Conservation (phyloP, 2,888 invertebrate genomes). For the Pyrrhosoma nymphula region DNA sequence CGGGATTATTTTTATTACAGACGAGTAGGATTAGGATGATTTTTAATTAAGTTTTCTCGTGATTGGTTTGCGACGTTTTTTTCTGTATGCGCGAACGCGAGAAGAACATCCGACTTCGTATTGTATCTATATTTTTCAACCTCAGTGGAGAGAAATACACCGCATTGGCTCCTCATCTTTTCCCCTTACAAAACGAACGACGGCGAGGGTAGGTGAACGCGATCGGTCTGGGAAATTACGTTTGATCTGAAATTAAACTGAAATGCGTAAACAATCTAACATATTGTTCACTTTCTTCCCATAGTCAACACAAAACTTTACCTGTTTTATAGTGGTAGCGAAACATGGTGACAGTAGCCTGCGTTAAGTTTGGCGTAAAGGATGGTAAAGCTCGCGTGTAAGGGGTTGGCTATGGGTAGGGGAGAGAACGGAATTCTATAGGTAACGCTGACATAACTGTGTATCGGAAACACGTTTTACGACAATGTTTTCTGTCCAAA, state of each 20-base stretch:
- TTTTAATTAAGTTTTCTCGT: not conserved
- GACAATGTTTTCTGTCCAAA: no score
- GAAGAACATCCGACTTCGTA: not conserved
- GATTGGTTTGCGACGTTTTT: not conserved
- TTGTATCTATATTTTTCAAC: not conserved
- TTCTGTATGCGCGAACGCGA: not conserved
- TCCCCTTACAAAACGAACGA: not conserved
- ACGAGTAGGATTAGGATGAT: no score
- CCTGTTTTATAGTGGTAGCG: no score
- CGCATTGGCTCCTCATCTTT: not conserved
- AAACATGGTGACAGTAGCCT: no score
- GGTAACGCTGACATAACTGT: no score
- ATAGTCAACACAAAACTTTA: not conserved
- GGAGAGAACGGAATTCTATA: no score
- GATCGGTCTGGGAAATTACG: not conserved
- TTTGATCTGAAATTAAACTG: constrained; percentile 16
- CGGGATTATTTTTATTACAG: no score
- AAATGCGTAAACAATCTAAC: not conserved
- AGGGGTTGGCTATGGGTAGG: no score
- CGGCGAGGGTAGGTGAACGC: not conserved
- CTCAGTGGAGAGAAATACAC: not conserved
- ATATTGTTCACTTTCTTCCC: not conserved
- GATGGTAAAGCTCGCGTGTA: no score
- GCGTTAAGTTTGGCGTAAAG: no score
- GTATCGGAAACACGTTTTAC: no score